These are phyloP conservation scores for Sebastes umbrosus DNA, from an alignment of 2,797 vertebrate genomes.

Conservation along the genomic window DNA sequence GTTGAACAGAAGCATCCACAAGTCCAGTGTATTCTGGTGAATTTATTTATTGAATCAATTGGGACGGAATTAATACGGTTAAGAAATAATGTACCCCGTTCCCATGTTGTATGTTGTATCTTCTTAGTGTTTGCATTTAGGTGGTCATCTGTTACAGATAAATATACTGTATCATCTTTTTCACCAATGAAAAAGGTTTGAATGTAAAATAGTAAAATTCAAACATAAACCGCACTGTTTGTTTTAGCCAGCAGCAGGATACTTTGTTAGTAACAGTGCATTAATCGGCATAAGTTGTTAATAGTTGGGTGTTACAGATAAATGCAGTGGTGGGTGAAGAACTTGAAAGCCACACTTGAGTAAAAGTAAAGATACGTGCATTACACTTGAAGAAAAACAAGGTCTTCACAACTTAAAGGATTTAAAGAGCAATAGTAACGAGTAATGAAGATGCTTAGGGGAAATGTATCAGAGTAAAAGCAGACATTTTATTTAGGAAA, in stretches of 20 bases:
- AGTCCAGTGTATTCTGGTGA: neutral
- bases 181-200: neutral
- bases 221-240: neutral
- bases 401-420: too few species aligned
- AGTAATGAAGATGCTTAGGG: too few species aligned
- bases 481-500: too few species aligned
- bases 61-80: neutral
- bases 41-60: neutral
- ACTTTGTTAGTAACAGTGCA: neutral
- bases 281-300: neutral
- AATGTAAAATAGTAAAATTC: neutral
- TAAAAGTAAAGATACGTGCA: too few species aligned
- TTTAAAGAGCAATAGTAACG: too few species aligned
- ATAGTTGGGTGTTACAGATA: neutral
- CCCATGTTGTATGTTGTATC: neutral
- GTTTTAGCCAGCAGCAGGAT: neutral
- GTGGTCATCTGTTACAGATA: neutral
- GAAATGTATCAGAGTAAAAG: too few species aligned
- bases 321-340: neutral
- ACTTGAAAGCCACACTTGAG: too few species aligned
- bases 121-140: neutral
- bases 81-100: neutral
- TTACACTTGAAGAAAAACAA: too few species aligned
- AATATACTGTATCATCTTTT: neutral
- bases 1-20: neutral